Evolutionary conservation across 1,140 invertebrate genomes (phyloP), one percentile per base, ranked within the genome.

Genomic region (Aphaenogaster ashmeadi): DNA sequence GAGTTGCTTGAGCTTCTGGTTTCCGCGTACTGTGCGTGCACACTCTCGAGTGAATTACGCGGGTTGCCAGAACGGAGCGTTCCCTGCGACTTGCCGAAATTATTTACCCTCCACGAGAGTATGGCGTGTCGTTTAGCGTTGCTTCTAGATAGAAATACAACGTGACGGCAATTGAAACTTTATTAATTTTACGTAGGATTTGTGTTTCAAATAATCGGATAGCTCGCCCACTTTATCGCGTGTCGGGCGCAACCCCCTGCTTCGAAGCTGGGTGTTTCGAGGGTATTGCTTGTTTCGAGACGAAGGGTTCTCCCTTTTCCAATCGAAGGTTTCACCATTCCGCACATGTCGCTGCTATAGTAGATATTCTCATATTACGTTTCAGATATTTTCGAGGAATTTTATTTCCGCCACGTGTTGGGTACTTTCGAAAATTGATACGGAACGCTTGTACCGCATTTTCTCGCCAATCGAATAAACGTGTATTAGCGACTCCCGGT

Each of bases 351-450:
- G 54, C 69, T 18, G 5, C 18, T 13, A 18, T 2, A 11, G n/a
- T 21, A 33, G n/a, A 71, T 72, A 41, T 41, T 50, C 64, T 54
- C 62, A 9, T 67, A 81, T 83, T 67, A 44, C 8, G 21, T 58
- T 36, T 50, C 79, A 56, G 54, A 47, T 75, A 84, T 50, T 84
- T 75, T 50, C 41, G 54, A 74, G 54, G 69, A 75, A 84, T 47
- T 36, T 81, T 81, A 81, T 81, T 69, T 81, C 47, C 36, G 36
- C 64, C 64, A 81, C 78, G 78, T 69, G 64, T 81, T n/a, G 47
- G 47, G 13, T 41, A 41, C 66, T 84, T 60, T 47, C 13, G 33
- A 47, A 56, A 60, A 83, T 83, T 83, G 69, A 44, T 47, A 36
- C 38, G 18, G 15, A 67, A 58, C 80, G 21, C 54, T n/a, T 33